Base-by-base conservation (phyloP, 2,113 vertebrate genomes). In the Upupa epops region DNA sequence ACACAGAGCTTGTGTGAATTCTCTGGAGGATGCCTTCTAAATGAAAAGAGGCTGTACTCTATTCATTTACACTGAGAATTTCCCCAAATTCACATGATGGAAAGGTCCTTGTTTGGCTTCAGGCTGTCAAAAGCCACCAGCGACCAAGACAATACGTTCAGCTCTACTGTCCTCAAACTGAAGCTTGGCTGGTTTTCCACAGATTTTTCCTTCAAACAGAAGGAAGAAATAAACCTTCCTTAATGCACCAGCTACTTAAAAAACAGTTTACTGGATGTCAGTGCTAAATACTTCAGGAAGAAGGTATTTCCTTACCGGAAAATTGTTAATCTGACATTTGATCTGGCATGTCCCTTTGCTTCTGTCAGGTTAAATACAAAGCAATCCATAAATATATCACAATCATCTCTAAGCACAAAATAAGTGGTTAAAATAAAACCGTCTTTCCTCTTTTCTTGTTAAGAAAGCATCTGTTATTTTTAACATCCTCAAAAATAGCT, bases 351-450 rank as follows among this genome's bases (percentile, higher is more conserved):
- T 71, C 71, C 91, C 79, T 92, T 86, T 78, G 52, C 83, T 93
- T 83, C 78, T 92, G 78, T 80, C 87, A 89, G 63, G 83, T 83
- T 94, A 93, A 94, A 91, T 88, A n/a, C n/a, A 87, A 87, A 89
- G 60, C 29, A 48, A 79, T 60, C 40, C 0, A 1, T 49, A 88
- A 92, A 92, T 84, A 78, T 55, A 56, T 68, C 86, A 85, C 48
- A 77, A n/a, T 26, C 59, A 80, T 55, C 65, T 75, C 84, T 55
- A 81, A 88, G 88, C 37, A 69, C 58, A 86, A 91, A 86, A 85
- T 93, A 95, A 89, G 89, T 75, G 25, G 34, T 37, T 31, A 65
- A 76, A 66, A 22, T 2, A 54, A 42, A 59, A 8, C 29, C 58
- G 68, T 90, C 65, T 58, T 89, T 37, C 63, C 37, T 74, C n/a